Evolutionary conservation across 2,113 vertebrate genomes (phyloP), one percentile per base, ranked within the genome.

Genomic region (Lathamus discolor): DNA sequence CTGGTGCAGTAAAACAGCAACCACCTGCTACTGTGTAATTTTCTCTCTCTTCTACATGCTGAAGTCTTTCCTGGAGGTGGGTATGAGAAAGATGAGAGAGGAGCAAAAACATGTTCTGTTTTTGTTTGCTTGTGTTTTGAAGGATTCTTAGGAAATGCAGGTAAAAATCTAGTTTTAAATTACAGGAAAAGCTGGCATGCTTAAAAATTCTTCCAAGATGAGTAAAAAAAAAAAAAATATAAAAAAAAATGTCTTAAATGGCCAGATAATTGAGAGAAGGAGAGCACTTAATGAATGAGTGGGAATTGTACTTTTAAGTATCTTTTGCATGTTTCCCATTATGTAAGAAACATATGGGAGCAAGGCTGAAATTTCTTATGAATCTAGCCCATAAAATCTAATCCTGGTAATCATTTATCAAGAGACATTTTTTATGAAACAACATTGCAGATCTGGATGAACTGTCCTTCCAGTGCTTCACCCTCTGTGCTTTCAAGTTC

Each of bases 381-480:
- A 95, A 93, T 79, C 86, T 92, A 81, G 37, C 27, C 82, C 64
- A 81, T 97, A 97, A 95, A 97, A 95, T 92, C 82, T 90, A 95
- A 96, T 94, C 88, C 92, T 76, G 68, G 92, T 93, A 86, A 95
- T 97, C 90, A 94, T 97, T 97, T 95, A 96, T 96, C 89, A 88
- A 73, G 78, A 89, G 73, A 79, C 67, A 31, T 59, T 90, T 89
- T 93, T 94, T 63, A 88, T 90, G 67, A 86, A 94, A 80, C 75
- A 92, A 28, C 78, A 68, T 3, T 91, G 73, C 63, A 84, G 94
- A 93, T 92, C 90, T 92, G 76, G 62, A 70, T 83, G 85, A 92
- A 78, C 88, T 77, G 73, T 91, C 70, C 69, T 95, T 92, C 76
- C 67, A 90, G 48, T 16, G 49, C 52, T 90, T 90, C 81, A 76